Evolutionary conservation across 2,113 vertebrate genomes (phyloP).

Genomic region (Calidris pugnax): DNA sequence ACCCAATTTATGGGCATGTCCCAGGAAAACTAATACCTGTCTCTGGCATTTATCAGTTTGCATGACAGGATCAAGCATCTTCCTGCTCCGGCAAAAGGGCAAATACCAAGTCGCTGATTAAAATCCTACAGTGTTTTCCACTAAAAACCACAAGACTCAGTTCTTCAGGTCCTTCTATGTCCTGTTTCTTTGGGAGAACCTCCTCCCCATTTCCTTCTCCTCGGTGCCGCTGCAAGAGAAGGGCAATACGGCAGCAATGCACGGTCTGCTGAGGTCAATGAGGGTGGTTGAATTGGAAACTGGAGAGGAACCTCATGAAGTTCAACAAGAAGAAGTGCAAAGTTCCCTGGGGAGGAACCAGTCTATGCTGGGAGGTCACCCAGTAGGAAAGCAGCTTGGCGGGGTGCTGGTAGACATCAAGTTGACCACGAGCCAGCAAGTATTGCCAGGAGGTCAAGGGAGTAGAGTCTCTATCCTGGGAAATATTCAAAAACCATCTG

Average conservation of each 20-base stretch:
- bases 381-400: not conserved
- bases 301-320: not conserved
- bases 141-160: not conserved
- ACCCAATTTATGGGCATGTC: not conserved
- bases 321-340: not conserved
- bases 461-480: not conserved
- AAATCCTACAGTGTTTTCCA: not conserved
- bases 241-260: not conserved
- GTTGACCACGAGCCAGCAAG: not conserved
- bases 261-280: fast-evolving
- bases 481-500: not conserved
- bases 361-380: no score
- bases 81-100: not conserved
- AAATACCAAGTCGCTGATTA: not conserved
- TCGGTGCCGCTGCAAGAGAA: not conserved
- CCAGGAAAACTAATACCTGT: not conserved
- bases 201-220: not conserved
- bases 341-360: not conserved
- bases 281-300: not conserved
- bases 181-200: not conserved
- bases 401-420: not conserved
- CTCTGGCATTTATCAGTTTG: not conserved
- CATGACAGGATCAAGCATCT: not conserved
- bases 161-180: not conserved
- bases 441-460: not conserved